A percentile compares a stretch with the other conserved stretches of the same genome.
Evolutionary conservation across 2,113 vertebrate species (phyloP).

Genomic region (Mus pahari): DNA sequence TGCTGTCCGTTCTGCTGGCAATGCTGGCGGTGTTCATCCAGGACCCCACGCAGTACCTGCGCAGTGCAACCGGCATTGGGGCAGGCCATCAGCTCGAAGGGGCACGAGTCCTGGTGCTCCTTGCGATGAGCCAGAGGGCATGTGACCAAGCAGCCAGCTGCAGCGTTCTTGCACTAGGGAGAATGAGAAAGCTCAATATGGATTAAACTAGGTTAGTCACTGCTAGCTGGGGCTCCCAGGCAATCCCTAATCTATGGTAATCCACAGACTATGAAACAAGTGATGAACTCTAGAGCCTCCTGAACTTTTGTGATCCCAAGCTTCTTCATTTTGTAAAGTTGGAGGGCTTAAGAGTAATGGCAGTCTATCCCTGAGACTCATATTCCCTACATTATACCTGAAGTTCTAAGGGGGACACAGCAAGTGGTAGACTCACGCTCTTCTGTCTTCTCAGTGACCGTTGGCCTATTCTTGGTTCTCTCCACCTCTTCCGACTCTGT

Average conservation of each 20-base stretch:
- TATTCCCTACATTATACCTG: neutral
- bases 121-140: slow-evolving; percentile 88
- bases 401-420: neutral
- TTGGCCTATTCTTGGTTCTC: neutral
- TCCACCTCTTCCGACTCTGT: neutral
- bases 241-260: neutral
- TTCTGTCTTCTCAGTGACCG: neutral
- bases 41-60: slow-evolving; percentile 85
- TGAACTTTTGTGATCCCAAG: neutral
- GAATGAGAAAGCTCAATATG: neutral
- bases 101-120: slow-evolving; percentile 87
- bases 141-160: slow-evolving; percentile 87
- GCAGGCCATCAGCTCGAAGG: slow-evolving; percentile 86
- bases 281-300: neutral
- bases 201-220: neutral
- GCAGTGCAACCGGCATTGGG: slow-evolving; percentile 88
- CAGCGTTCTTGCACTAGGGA: slow-evolving; percentile 89
- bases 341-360: neutral
- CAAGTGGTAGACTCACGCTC: neutral
- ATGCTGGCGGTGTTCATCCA: slow-evolving; percentile 85
- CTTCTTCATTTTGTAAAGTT: neutral
- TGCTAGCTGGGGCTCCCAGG: neutral
- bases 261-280: neutral
- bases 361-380: neutral
- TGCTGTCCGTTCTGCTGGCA: slow-evolving; percentile 86